These are phyloP conservation scores for Phoxinus dragarum DNA, from an alignment of 2,797 vertebrate genomes.

Conservation along the genomic window DNA sequence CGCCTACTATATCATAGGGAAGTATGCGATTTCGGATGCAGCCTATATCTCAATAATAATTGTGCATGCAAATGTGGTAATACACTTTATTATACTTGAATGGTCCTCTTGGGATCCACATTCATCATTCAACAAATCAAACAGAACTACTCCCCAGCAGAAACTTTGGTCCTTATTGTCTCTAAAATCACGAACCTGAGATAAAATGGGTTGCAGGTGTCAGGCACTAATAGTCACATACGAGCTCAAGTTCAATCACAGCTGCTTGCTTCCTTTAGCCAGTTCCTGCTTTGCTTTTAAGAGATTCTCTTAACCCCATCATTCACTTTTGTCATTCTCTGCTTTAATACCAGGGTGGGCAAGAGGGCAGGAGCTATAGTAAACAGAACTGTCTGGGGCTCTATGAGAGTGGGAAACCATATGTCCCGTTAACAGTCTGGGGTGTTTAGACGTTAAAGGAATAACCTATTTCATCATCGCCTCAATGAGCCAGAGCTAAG, in stretches of 20 bases:
- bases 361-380: conserved; percentile 48
- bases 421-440: conserved; percentile 80
- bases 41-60: background rate
- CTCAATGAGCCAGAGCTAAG: conserved; percentile 77
- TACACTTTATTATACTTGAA: background rate
- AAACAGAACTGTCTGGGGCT: conserved; percentile 42
- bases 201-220: conserved; percentile 98
- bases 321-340: conserved; percentile 47
- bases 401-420: conserved; percentile 72
- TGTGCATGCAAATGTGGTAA: background rate
- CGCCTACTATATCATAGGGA: no score
- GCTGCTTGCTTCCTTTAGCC: conserved; percentile 92
- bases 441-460: conserved; percentile 81
- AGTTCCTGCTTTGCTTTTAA: conserved; percentile 86
- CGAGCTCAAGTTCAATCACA: conserved; percentile 87
- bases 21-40: no score
- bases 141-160: conserved; percentile 2
- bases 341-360: conserved; percentile 63
- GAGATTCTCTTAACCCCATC: conserved; percentile 73
- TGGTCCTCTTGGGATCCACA: background rate
- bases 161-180: conserved; percentile 77
- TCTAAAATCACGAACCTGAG: conserved; percentile 95
- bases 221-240: conserved; percentile 92
- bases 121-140: conserved; percentile 20
- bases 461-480: conserved; percentile 77